Base-by-base conservation (phyloP, 2,888 invertebrate species). In the Troides helena region DNA sequence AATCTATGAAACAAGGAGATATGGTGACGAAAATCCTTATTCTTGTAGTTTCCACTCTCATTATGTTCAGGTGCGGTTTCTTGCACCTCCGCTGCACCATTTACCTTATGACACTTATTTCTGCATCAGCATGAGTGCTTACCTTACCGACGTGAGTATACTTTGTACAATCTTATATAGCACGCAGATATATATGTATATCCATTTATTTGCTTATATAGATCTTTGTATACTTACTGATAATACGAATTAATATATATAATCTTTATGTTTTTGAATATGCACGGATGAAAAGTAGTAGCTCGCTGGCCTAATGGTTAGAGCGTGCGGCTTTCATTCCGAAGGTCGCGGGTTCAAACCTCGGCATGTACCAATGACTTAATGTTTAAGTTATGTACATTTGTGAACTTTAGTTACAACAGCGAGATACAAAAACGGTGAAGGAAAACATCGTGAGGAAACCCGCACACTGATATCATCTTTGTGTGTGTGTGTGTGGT, bases 21-120 rank as follows among this genome's bases (percentile, higher is more conserved):
- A 70, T 18, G 39, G 70, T 70, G 67, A 60, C 67, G 63, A 60
- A 69, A 67, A 67, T 67, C 63, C 60, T 64, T 23, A 65, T 63
- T 64, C 60, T 25, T 30, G 30, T 59, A 58, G 58, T 58, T 56
- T 63, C 61, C 73, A 71, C 72, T 72, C 73, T 70, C 73, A 75
- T 75, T 76, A 73, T 67, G 66, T 65, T 23, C 67, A 64, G 56
- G 66, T 68, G 69, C 62, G 70, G 67, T 67, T 70, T 62, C 68
- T 65, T 70, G 63, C 69, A 68, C 74, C 73, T 76, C 75, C 75
- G 75, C 68, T 76, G 80, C 77, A 72, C 81, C 82, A 84, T 84
- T 84, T 83, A 78, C 81, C 78, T 80, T 80, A 85, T 82, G 80
- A 76, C 75, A 70, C 73, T 72, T 76, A 76, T 77, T 74, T 77